phyloP scores from a whole-genome alignment of 2,888 invertebrate genomes.

The Diarsia rubi region DNA sequence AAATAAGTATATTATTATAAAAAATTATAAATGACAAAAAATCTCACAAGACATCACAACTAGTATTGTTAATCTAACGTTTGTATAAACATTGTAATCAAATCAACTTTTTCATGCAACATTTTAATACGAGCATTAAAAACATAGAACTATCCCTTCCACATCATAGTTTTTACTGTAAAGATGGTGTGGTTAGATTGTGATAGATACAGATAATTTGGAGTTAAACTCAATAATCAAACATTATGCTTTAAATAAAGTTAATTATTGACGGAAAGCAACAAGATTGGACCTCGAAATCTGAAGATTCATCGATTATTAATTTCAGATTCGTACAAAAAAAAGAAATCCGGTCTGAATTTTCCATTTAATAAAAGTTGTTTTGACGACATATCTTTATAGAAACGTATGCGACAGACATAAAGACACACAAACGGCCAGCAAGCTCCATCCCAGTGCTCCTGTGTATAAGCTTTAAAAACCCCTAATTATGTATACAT shows the following conservation, averaged over 20 bases:
- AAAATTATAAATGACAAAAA: conserved; percentile 42
- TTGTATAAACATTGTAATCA: conserved; percentile 25
- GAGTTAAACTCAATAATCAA: not conserved
- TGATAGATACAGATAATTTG: not conserved
- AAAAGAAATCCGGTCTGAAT: too few species aligned
- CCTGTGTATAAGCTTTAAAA: conserved; percentile 76
- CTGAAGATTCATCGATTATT: too few species aligned
- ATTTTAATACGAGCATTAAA: not conserved
- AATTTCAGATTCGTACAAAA: too few species aligned
- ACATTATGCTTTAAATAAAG: not conserved
- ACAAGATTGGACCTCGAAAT: not conserved
- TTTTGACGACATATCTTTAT: conserved; percentile 31
- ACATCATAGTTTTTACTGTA: not conserved
- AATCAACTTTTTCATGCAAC: conserved; percentile 27
- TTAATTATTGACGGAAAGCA: too few species aligned
- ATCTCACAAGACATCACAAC: conserved; percentile 54
- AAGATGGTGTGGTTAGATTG: not conserved
- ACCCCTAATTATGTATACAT: conserved; percentile 70
- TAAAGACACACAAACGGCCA: conserved; percentile 74
- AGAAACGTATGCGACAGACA: conserved; percentile 52
- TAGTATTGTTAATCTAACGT: conserved; percentile 42
- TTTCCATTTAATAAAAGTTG: not conserved
- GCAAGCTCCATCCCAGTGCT: conserved; percentile 88
- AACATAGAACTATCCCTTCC: not conserved
- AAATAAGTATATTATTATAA: conserved; percentile 25